A percentile compares a stretch with the other conserved stretches of the same genome.
These are phyloP conservation scores for Drosophila borealis DNA, from an alignment of 2,888 invertebrate species.

Conservation along the genomic window DNA sequence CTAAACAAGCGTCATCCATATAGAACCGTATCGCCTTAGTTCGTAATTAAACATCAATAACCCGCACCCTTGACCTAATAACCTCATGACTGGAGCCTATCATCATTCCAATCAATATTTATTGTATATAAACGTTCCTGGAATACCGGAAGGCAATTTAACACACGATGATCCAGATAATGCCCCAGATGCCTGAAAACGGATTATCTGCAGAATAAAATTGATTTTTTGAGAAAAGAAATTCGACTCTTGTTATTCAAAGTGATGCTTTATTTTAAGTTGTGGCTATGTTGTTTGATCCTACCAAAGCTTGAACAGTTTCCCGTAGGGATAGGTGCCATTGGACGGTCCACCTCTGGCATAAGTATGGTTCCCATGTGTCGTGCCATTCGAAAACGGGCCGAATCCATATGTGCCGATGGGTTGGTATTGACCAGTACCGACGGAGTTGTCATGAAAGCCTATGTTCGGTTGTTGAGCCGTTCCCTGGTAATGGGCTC, in stretches of 20 bases:
- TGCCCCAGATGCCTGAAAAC: constrained; percentile 18
- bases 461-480: constrained; percentile 19
- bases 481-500: constrained; percentile 5
- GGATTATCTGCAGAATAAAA: constrained; percentile 57
- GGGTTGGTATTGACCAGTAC: background rate
- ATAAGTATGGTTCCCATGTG: constrained; percentile 22
- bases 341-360: constrained; percentile 17
- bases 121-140: constrained; percentile 58
- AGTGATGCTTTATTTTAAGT: constrained; percentile 1
- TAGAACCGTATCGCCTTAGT: constrained; percentile 36
- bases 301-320: constrained; percentile 50
- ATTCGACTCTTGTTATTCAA: constrained; percentile 26
- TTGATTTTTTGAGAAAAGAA: constrained; percentile 66
- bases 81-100: constrained; percentile 52
- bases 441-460: constrained; percentile 4
- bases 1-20: constrained; percentile 34
- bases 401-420: constrained; percentile 4
- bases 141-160: constrained; percentile 71
- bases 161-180: constrained; percentile 66
- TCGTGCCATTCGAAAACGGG: constrained; percentile 7
- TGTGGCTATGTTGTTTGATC: background rate
- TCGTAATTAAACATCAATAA: constrained; percentile 43
- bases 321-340: constrained; percentile 10
- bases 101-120: constrained; percentile 56
- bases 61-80: constrained; percentile 51